Evolutionary conservation across 2,888 invertebrate genomes (phyloP).

Genomic region (Drosophila rubida): DNA sequence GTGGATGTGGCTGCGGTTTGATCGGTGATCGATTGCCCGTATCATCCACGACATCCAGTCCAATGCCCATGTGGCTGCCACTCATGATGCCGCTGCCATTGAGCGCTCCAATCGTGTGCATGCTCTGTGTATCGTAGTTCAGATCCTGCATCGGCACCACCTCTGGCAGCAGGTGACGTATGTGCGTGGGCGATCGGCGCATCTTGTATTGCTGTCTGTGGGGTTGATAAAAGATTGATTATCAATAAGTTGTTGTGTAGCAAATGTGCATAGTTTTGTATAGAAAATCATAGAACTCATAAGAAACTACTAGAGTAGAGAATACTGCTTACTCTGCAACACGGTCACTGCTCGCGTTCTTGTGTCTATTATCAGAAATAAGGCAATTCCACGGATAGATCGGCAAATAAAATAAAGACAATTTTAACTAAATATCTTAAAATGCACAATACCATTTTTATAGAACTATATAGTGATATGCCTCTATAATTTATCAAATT

Average conservation of each 20-base stretch:
- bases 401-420: slow-evolving; percentile 1
- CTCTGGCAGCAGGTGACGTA: slow-evolving; percentile 84
- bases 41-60: slow-evolving; percentile 73
- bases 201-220: slow-evolving; percentile 84
- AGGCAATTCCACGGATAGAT: slow-evolving; percentile 26
- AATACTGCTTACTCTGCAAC: slow-evolving; percentile 60
- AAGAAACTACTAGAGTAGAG: background rate
- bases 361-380: slow-evolving; percentile 48
- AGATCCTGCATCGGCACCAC: slow-evolving; percentile 85
- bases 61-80: slow-evolving; percentile 64
- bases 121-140: slow-evolving; percentile 82
- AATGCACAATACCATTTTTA: too few relatives aligned
- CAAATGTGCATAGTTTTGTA: background rate
- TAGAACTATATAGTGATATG: too few relatives aligned
- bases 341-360: slow-evolving; percentile 38
- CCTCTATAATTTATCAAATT: too few relatives aligned
- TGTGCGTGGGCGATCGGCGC: slow-evolving; percentile 84
- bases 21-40: slow-evolving; percentile 60
- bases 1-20: slow-evolving; percentile 55
- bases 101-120: slow-evolving; percentile 69
- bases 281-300: background rate
- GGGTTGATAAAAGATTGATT: background rate
- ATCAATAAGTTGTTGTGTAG: background rate
- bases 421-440: background rate
- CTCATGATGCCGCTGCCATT: slow-evolving; percentile 64